A percentile compares a stretch with the other conserved stretches of the same genome.
Conservation (phyloP, 2,888 invertebrate species). For the Rambutsinella grinnellia region DNA sequence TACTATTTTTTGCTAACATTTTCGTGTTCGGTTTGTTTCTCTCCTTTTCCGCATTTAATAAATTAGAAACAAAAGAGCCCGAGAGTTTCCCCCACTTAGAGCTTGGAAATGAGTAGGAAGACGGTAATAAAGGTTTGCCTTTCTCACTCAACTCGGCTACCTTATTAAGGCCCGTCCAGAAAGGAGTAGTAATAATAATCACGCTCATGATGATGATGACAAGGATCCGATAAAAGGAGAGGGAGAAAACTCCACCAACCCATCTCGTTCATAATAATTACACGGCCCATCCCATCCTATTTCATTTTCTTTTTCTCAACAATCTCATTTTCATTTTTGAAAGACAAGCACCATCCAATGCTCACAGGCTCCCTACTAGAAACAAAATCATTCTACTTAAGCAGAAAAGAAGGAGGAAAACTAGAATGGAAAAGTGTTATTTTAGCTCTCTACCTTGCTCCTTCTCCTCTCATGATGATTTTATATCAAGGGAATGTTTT, state of each 20-base stretch:
- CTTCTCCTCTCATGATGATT: no score
- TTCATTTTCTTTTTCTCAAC: conserved; percentile 59
- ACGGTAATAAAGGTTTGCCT: neutral
- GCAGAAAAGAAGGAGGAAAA: conserved; percentile 1
- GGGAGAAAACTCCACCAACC: conserved; percentile 61
- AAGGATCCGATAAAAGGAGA: conserved; percentile 62
- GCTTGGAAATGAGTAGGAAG: neutral
- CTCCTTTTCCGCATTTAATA: conserved; percentile 38
- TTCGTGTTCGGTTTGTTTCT: conserved; percentile 32
- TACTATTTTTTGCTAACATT: conserved; percentile 26
- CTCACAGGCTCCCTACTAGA: conserved; percentile 46
- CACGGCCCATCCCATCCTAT: conserved; percentile 64
- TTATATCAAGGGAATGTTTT: neutral
- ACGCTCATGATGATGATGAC: conserved; percentile 49
- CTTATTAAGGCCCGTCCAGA: conserved; percentile 44
- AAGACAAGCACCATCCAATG: conserved; percentile 38
- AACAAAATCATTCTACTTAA: conserved; percentile 13
- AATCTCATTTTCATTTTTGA: conserved; percentile 58
- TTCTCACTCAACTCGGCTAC: conserved; percentile 29
- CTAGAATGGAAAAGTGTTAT: conserved; percentile 34
- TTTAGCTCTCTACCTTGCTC: conserved; percentile 25
- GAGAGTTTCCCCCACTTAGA: conserved; percentile 15
- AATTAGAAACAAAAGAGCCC: conserved; percentile 54
- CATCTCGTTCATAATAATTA: conserved; percentile 65
- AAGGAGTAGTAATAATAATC: conserved; percentile 44